phyloP scores from a whole-genome alignment of 2,113 vertebrate genomes.

The Stomatorhinus ivindoensis region DNA sequence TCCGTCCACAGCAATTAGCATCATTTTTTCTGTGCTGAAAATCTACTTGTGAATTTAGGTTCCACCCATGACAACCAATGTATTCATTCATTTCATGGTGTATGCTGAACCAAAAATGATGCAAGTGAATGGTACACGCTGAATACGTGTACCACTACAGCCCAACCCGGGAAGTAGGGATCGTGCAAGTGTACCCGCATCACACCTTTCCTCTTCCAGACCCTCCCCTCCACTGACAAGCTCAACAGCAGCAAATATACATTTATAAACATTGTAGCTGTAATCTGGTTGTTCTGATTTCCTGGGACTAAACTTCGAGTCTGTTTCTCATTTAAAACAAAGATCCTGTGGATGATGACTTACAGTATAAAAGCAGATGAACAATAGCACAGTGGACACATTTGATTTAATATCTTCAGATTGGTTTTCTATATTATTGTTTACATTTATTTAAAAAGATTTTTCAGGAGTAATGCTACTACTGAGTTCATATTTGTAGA shows the following conservation, averaged over 20 bases:
- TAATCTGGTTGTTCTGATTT: not conserved
- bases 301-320: not conserved
- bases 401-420: not conserved
- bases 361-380: not conserved
- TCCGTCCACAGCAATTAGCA: not conserved
- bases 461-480: not conserved
- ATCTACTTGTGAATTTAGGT: not conserved
- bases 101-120: not conserved
- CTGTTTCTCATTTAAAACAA: not conserved
- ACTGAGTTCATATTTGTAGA: not conserved
- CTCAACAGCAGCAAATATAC: too few species aligned
- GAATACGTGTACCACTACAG: not conserved
- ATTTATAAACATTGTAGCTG: not conserved
- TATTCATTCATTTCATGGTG: not conserved
- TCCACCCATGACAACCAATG: not conserved
- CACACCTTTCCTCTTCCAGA: not conserved
- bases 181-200: not conserved
- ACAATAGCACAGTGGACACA: not conserved
- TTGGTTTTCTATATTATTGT: not conserved
- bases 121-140: not conserved
- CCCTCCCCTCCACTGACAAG: too few species aligned
- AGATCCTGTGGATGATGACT: not conserved
- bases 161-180: not conserved
- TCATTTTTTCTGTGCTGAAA: not conserved
- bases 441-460: not conserved